Base-by-base conservation (phyloP, 2,888 invertebrate species). In the Archaeoteleia sp. region DNA sequence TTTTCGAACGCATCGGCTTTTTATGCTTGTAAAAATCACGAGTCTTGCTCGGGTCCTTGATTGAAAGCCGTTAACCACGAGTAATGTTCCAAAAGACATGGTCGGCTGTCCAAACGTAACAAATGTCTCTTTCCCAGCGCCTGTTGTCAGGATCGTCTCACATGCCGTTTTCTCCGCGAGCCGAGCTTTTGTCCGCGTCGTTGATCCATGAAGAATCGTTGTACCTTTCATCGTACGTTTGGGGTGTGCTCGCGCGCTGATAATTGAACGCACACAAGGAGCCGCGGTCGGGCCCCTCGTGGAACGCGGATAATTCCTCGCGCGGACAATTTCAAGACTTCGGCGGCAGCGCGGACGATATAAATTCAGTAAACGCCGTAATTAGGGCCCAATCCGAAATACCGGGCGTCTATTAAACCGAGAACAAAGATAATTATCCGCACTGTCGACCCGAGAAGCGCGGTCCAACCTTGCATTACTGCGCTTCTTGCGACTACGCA, bases 341-440 rank as follows among this genome's bases (percentile, higher is more conserved):
- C 39, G 42, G 40, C 58, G 25, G 5, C 42, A 30, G 43, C 40
- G 55, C 46, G 51, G 60, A 70, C 75, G 74, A 78, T 77, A 83
- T 83, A 82, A 83, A 83, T 83, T 82, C 77, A 74, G 80, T 82
- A 82, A 83, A 83, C 77, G 80, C 79, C 78, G 82, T 81, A 82
- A 83, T 83, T 83, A 83, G 78, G 78, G 72, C 73, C 78, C 80
- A 78, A 82, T 83, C 78, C 78, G 75, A 81, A 82, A 83, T 83
- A 81, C 83, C 82, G 75, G 74, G 79, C 82, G 80, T 82, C 82
- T 83, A 83, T 83, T 83, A 83, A 81, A 80, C 76, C 77, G 79
- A 78, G 69, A 80, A 82, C 82, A 79, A 78, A 82, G 80, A 81
- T 83, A 82, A 83, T 83, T 83, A 83, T 81, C 78, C 70, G 73